Base-by-base conservation (phyloP, 2,888 invertebrate genomes). In the Allygus modestus region DNA sequence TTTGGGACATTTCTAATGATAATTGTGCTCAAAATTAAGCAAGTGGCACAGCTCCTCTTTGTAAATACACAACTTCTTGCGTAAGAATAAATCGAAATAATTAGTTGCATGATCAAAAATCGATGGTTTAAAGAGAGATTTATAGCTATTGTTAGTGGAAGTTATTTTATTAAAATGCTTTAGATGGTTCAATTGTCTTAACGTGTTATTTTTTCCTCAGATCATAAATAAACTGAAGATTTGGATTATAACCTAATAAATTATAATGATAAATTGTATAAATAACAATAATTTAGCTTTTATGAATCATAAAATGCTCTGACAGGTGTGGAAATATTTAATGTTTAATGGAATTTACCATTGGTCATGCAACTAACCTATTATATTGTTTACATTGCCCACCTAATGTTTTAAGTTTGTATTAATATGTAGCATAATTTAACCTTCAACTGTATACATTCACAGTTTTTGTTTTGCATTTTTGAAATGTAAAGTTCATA, bases 31-130 rank as follows among this genome's bases (percentile, higher is more conserved):
- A 65, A 65, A 65, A 31, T 28, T 2, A 31, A 26, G 26, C 58
- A 58, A 23, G 26, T 65, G 7, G 31, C 65, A 65, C 65, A 65
- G 65, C 65, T 65, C 28, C 31, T 23, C 5, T 26, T 15, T 65
- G 65, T 65, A 65, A 65, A 65, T 65, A 65, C 65, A 65, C 65
- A 65, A 65, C 28, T 2, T 15, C 31, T 65, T 28, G 26, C 65
- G 20, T 65, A 28, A 17, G 65, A 65, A 65, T 28, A 28, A 28
- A 15, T 15, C 15, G 2, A 58, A 5, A 58, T 12, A 15, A 12
- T 65, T 65, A 65, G 65, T 28, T 65, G 65, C 31, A 31, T 65
- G 65, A 65, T 65, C 17, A 17, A 26, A 23, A 65, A 23, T 11
- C 12, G 20, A 58, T 51, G 58, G 20, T 58, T 23, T 20, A 58